Conservation (phyloP, 2,797 vertebrate genomes). For the Argyrosomus regius region DNA sequence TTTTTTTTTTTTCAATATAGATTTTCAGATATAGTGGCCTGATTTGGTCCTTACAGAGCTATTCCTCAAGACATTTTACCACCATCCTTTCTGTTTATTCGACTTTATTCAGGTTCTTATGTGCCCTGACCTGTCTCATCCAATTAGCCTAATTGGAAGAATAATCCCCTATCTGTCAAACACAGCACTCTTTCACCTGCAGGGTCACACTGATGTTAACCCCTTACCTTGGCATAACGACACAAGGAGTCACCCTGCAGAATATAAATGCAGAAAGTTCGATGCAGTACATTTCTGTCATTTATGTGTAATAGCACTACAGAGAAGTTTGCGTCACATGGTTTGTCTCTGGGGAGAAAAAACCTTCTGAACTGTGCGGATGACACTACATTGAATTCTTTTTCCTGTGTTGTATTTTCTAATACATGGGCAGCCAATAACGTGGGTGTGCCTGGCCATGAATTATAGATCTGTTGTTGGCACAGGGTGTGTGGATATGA, state of each 20-base stretch:
- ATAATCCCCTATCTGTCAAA: conserved; percentile 76
- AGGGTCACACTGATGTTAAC: conserved; percentile 75
- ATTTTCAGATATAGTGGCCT: conserved; percentile 47
- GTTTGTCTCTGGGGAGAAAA: conserved; percentile 58
- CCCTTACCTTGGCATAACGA: conserved; percentile 63
- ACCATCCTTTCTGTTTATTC: conserved; percentile 55
- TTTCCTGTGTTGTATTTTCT: conserved; percentile 81
- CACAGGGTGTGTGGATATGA: conserved; percentile 85
- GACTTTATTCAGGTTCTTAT: conserved; percentile 60
- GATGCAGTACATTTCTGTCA: conserved; percentile 37
- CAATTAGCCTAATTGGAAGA: conserved; percentile 85
- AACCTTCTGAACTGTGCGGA: conserved; percentile 73
- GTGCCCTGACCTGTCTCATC: conserved; percentile 75
- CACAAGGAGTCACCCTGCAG: conserved; percentile 50
- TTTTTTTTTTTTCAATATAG: conserved; percentile 31
- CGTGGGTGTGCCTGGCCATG: conserved; percentile 85
- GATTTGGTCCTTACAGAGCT: conserved; percentile 41
- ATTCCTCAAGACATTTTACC: conserved; percentile 59
- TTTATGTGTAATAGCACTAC: conserved; percentile 61
- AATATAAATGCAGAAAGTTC: conserved; percentile 78
- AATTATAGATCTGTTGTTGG: conserved; percentile 90
- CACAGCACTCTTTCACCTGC: conserved; percentile 72
- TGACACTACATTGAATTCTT: conserved; percentile 80
- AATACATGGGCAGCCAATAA: conserved; percentile 84
- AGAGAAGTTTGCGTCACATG: conserved; percentile 71